Evolutionary conservation across 2,113 vertebrate species (phyloP).

Genomic region (Spilogale gracilis): DNA sequence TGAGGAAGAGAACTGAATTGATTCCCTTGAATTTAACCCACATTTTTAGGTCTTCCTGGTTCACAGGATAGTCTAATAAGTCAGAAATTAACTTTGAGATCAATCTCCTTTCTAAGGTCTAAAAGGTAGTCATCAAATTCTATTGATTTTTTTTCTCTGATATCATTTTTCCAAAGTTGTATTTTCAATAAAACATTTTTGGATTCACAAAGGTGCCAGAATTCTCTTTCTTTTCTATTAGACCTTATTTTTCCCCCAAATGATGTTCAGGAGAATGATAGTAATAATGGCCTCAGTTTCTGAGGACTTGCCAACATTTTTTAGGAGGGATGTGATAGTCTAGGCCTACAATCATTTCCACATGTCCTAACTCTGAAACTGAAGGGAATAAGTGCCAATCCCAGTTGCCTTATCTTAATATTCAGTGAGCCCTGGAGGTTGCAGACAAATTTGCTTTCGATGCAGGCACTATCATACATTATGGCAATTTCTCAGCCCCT

Average conservation of each 20-base stretch:
- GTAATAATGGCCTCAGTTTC: constrained; percentile 77
- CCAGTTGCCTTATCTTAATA: constrained; percentile 79
- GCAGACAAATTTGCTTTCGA: constrained; percentile 83
- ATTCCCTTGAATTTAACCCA: constrained; percentile 46
- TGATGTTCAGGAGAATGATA: constrained; percentile 77
- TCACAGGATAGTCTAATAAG: constrained; percentile 57
- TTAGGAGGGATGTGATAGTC: constrained; percentile 79
- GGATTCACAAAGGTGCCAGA: constrained; percentile 58
- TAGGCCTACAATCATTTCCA: constrained; percentile 80
- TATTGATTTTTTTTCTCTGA: constrained; percentile 14
- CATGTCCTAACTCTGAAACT: constrained; percentile 70
- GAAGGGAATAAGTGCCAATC: constrained; percentile 65
- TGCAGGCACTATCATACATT: constrained; percentile 79
- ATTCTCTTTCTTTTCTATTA: constrained; percentile 65
- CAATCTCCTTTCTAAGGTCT: constrained; percentile 37
- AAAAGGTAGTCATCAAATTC: constrained; percentile 60
- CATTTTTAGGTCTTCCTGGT: neutral
- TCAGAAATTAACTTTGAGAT: constrained; percentile 63
- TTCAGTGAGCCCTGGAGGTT: constrained; percentile 73
- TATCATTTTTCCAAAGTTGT: constrained; percentile 51
- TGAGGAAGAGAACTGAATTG: constrained; percentile 28
- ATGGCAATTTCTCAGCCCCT: constrained; percentile 76
- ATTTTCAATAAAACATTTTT: constrained; percentile 67
- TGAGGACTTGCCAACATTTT: constrained; percentile 77
- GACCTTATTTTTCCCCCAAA: constrained; percentile 66